Evolutionary conservation across 2,888 invertebrate species (phyloP), one percentile per base, ranked within the genome.

Genomic region (Pyralis farinalis): DNA sequence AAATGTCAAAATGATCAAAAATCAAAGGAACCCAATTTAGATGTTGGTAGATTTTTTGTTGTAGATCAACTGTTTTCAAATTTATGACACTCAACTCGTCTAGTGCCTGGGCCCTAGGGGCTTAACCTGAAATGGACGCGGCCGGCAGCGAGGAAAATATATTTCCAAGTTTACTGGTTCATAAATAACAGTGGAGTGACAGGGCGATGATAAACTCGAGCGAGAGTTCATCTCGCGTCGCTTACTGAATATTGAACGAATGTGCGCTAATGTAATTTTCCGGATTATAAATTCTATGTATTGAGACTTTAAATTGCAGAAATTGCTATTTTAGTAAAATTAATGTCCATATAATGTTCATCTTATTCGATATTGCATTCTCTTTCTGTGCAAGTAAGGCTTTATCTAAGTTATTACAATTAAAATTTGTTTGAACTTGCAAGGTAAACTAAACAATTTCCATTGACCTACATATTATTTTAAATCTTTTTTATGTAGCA

Each of bases 131-230:
- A 84, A 86, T 83, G 84, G 87, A 86, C 85, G 82, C 72, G 76
- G 75, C 75, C 78, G 81, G 68, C 74, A 71, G 70, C 69, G 81
- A 75, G 78, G 77, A 86, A 86, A 84, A 87, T 87, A 86, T 86
- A 87, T 88, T 85, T 88, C 76, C 83, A 83, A 85, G 87, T 87
- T 87, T 84, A 87, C 87, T 86, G 83, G 78, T 71, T 76, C 84
- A 87, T 87, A 88, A 88, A 88, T 88, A 87, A 86, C 82, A 56
- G 75, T 70, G 71, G 84, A 87, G 86, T 88, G 87, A 87, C 87
- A 81, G 81, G 63, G 72, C 76, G 85, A 86, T 87, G 87, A 88
- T 87, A 86, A 85, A 86, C 84, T 60, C 67, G 60, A 63, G 69
- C 75, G 71, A 67, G 80, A 81, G 84, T 83, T 81, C 82, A 82